A percentile compares a stretch with the other conserved stretches of the same genome.
Conservation (phyloP, 1,140 invertebrate species). For the Araneus ventricosus region DNA sequence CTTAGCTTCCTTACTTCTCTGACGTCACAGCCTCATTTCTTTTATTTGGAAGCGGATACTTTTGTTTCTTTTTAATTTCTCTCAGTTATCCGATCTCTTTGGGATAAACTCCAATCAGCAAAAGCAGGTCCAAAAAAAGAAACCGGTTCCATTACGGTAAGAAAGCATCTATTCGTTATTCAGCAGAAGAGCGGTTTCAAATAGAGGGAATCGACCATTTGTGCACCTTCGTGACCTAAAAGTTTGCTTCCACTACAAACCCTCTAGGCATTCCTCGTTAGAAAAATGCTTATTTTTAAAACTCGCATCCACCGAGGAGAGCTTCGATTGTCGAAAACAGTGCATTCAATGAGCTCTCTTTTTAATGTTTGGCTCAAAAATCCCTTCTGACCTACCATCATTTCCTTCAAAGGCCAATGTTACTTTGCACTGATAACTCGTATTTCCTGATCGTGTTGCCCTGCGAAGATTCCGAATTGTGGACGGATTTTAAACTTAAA, state of each 20-base stretch:
- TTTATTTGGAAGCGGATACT: conserved; percentile 33
- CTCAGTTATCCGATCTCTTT: conserved; percentile 49
- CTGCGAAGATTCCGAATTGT: background rate
- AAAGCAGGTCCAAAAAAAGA: conserved; percentile 48
- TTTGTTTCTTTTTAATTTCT: conserved; percentile 32
- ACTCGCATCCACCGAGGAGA: background rate
- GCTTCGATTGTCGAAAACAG: background rate
- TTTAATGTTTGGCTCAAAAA: background rate
- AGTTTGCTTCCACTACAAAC: conserved; percentile 11
- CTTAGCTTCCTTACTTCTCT: background rate
- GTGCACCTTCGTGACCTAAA: conserved; percentile 51
- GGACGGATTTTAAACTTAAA: background rate
- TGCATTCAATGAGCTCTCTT: background rate
- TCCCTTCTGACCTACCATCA: conserved; percentile 14
- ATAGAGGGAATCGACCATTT: conserved; percentile 54
- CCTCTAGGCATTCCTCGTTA: conserved; percentile 41
- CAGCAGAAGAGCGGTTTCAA: conserved; percentile 31
- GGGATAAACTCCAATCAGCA: conserved; percentile 31
- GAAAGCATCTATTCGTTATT: conserved; percentile 20
- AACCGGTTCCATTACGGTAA: conserved; percentile 49
- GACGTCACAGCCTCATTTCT: conserved; percentile 29
- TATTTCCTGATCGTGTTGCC: conserved; percentile 13
- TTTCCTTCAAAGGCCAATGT: conserved; percentile 11
- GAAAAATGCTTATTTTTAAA: conserved; percentile 36
- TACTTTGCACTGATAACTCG: conserved; percentile 5